Base-by-base conservation (phyloP, 2,888 invertebrate species). In the Pseudococcus longispinus region DNA sequence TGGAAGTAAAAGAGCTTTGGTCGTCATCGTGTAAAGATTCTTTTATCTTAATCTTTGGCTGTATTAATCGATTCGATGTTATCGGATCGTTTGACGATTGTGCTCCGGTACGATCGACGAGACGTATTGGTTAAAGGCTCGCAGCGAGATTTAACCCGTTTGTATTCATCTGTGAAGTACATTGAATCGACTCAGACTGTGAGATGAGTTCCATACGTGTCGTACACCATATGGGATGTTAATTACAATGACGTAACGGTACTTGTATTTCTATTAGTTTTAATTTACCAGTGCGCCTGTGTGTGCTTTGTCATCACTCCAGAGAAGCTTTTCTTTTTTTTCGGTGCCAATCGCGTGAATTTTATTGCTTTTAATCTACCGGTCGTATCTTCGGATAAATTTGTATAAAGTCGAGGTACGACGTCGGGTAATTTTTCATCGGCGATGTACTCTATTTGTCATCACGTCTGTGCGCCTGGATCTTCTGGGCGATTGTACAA, bases 241-340 rank as follows among this genome's bases (percentile, higher is more conserved):
- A 80, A 80, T 80, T 80, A 80, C 77, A 80, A 80, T 80, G 42
- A 80, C 77, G 77, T 80, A 80, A 80, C 77, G 77, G 77, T 80
- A 42, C 20, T 60, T 9, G 20, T 32, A 32, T 80, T 80, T 80
- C 77, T 42, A 80, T 42, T 80, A 37, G 20, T 32, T 80, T 42
- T 42, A 20, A 29, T 80, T 42, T 37, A 37, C 20, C 77, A 15
- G 13, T 29, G 18, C 29, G 70, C 1, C n/a, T n/a, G n/a, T n/a
- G n/a, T n/a, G 18, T 29, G 70, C 70, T 60, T 60, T 60, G 60
- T 60, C 23, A 23, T 60, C 37, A 6, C n/a, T 37, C 9, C 37
- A 37, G 9, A 37, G 37, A n/a, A n/a, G 37, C 37, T 6, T 37
- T 37, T 37, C 15, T 15, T 46, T 37, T 37, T 37, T 37, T 37